phyloP scores from a whole-genome alignment of 2,797 vertebrate species.

The Anguilla anguilla region DNA sequence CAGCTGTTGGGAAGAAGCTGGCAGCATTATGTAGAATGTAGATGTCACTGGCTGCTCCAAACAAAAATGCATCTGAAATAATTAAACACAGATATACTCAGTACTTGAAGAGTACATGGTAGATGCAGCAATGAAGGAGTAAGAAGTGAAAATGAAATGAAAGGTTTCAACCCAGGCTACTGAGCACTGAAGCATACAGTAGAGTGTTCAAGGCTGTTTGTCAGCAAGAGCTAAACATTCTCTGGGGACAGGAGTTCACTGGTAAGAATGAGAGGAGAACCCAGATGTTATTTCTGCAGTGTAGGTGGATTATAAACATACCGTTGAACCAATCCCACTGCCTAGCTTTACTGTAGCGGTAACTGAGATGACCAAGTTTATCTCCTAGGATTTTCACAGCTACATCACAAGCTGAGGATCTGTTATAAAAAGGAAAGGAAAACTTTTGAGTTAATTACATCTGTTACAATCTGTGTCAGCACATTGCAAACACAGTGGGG shows the following conservation, averaged over 20 bases:
- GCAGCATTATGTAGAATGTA: constrained; percentile 73
- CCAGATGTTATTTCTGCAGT: background rate
- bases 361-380: constrained; percentile 70
- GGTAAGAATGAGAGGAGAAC: background rate
- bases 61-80: constrained; percentile 67
- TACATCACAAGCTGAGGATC: constrained; percentile 78
- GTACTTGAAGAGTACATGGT: background rate
- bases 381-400: constrained; percentile 80
- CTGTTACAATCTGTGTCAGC: background rate
- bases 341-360: constrained; percentile 73
- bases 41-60: constrained; percentile 69
- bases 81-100: constrained; percentile 30
- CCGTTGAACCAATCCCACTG: constrained; percentile 73
- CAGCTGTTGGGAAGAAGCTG: constrained; percentile 71
- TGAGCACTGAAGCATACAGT: too few relatives aligned
- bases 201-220: background rate
- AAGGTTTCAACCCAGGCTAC: background rate
- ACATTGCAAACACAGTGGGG: background rate
- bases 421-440: constrained; percentile 48
- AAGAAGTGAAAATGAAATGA: background rate
- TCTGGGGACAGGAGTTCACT: background rate
- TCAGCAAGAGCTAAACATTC: background rate
- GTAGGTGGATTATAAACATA: constrained; percentile 53
- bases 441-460: background rate
- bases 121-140: background rate